Evolutionary conservation across 2,113 vertebrate genomes (phyloP), one percentile per base, ranked within the genome.

Genomic region (Sapajus apella): DNA sequence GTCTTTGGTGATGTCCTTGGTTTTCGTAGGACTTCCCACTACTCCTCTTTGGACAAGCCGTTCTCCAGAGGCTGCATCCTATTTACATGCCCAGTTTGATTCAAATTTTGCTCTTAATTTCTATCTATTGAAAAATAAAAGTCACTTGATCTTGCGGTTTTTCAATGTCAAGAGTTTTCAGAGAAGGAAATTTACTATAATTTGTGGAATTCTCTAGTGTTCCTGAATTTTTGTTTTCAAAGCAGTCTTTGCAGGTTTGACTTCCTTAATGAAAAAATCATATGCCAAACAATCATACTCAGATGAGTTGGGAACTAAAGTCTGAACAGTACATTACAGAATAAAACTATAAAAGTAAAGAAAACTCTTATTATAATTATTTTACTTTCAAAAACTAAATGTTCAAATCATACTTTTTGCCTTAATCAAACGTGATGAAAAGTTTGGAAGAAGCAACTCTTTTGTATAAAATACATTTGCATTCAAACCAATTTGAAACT

Each of bases 151-250:
- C 18, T 0, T 68, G 11, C 68, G 13, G 14, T 77, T 93, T 66
- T 87, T 97, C 64, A 87, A 18, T 43, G 9, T 68, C 25, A 79
- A 73, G 61, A 76, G 10, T 79, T 97, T 90, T 77, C 76, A 94
- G 32, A 91, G 72, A 83, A 66, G 5, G 14, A 37, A 93, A 94
- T 91, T 61, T 23, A 50, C 66, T 75, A 58, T 82, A 88, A 86
- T 86, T 64, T 79, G 18, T 91, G 21, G 16, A 40, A 73, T 75
- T 95, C 14, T 5, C 58, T 83, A 18, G 32, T 68, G 20, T 47
- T 52, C 4, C 58, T 77, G 14, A 45, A 58, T 66, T 93, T 52
- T 87, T 72, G 64, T 88, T 25, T 88, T 73, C 43, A 72, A 58
- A 45, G 32, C 5, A 43, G 66, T 27, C 27, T 87, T 94, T 94